These are phyloP conservation scores for Pithys albifrons DNA, from an alignment of 2,113 vertebrate species.

Conservation along the genomic window DNA sequence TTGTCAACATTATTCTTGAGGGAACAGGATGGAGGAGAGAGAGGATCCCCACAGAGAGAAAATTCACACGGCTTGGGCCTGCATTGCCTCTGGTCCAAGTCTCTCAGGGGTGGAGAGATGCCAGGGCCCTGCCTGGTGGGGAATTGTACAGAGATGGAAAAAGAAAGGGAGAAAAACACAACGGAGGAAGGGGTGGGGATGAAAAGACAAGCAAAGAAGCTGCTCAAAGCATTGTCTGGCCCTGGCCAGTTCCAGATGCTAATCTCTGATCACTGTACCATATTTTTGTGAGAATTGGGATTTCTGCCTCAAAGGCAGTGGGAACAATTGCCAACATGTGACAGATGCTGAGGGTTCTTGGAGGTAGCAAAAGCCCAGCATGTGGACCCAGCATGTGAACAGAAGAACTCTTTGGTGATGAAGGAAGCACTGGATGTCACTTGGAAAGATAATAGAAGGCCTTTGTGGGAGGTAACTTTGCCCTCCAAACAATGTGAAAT, in stretches of 20 bases:
- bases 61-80: not conserved
- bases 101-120: not conserved
- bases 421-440: not conserved
- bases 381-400: not conserved
- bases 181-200: not conserved
- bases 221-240: slow-evolving; percentile 22
- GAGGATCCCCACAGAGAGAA: not conserved
- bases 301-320: slow-evolving; percentile 45
- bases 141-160: not conserved
- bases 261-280: slow-evolving; percentile 22
- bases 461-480: not conserved
- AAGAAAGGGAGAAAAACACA: slow-evolving; percentile 34
- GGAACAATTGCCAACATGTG: slow-evolving; percentile 9
- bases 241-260: slow-evolving; percentile 54
- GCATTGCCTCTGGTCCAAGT: not conserved
- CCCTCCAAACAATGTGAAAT: slow-evolving; percentile 2
- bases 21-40: not conserved
- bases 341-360: not conserved
- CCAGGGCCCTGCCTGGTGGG: not conserved
- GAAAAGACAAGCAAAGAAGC: not conserved
- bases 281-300: slow-evolving; percentile 37
- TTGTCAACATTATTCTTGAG: not conserved
- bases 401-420: slow-evolving; percentile 36
- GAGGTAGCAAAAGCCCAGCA: slow-evolving; percentile 11
- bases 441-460: slow-evolving; percentile 23